A percentile compares a stretch with the other conserved stretches of the same genome.
These are phyloP conservation scores for Poeciliopsis infans DNA, from an alignment of 2,797 vertebrate species.

Conservation along the genomic window DNA sequence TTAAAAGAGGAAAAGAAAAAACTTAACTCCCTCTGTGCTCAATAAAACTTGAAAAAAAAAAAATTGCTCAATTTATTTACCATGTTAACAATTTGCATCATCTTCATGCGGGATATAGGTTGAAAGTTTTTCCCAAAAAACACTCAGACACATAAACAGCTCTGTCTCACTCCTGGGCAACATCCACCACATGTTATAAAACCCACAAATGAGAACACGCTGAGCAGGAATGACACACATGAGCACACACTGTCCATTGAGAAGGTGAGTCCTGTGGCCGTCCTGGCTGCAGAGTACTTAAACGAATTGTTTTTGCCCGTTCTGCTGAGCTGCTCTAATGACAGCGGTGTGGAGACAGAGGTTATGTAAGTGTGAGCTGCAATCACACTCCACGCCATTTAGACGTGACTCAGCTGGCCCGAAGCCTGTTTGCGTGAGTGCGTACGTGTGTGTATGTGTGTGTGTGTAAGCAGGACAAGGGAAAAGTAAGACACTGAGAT, in stretches of 20 bases:
- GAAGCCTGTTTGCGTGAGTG: conserved; percentile 48
- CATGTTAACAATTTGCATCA: conserved; percentile 5
- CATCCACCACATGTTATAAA: conserved; percentile 24
- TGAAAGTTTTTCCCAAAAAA: conserved; percentile 11
- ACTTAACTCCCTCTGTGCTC: conserved; percentile 80
- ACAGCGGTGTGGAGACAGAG: conserved; percentile 76
- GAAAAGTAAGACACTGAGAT: conserved; percentile 5
- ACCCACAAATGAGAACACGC: conserved; percentile 31
- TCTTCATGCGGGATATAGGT: neutral
- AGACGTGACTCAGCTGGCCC: conserved; percentile 82
- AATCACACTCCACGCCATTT: conserved; percentile 76
- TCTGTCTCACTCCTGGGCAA: neutral
- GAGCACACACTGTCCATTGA: conserved; percentile 29
- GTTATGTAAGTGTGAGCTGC: conserved; percentile 83
- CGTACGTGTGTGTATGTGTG: neutral
- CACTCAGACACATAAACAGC: conserved; percentile 17
- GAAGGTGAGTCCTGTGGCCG: conserved; percentile 51
- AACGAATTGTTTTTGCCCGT: conserved; percentile 66
- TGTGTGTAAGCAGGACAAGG: conserved; percentile 10
- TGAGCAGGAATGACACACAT: conserved; percentile 9
- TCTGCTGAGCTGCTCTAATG: conserved; percentile 70
- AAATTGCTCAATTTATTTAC: neutral
- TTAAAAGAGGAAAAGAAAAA: conserved; percentile 72
- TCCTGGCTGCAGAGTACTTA: conserved; percentile 63
- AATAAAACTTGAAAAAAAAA: conserved; percentile 30